Conservation (phyloP, 2,797 vertebrate species). For the Pantherophis vulpinus region DNA sequence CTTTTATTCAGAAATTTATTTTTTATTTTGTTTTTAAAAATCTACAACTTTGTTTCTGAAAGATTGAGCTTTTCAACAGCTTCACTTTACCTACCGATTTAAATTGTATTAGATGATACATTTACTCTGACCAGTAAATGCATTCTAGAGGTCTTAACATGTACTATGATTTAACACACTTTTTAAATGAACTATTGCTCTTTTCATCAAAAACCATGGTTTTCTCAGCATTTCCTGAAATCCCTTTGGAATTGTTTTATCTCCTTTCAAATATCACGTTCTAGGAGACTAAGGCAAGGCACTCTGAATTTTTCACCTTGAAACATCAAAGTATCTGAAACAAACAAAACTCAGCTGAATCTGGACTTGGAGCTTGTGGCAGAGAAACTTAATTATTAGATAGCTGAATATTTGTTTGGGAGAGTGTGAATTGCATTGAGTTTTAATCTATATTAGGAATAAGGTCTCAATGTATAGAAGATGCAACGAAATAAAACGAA, state of each 20-base stretch:
- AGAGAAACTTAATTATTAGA: neutral
- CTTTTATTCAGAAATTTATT: neutral
- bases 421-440: neutral
- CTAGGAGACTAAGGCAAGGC: slow-evolving; percentile 18
- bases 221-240: slow-evolving; percentile 17
- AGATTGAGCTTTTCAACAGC: neutral
- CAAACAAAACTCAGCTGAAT: slow-evolving; percentile 25
- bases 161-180: slow-evolving; percentile 17
- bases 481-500: neutral
- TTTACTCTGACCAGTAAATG: neutral
- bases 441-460: neutral
- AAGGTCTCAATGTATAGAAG: neutral
- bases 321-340: slow-evolving; percentile 25
- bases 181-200: neutral
- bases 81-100: too few relatives aligned
- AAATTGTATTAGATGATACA: neutral
- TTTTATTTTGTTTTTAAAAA: neutral
- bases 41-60: neutral
- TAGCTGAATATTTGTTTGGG: neutral
- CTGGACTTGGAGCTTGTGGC: neutral
- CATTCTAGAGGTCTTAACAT: neutral
- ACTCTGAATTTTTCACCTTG: neutral
- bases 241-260: neutral
- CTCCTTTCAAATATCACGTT: slow-evolving; percentile 23
- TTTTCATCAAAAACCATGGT: slow-evolving; percentile 33